Evolutionary conservation across 2,113 vertebrate species (phyloP).

Genomic region (Lasiurus cinereus): DNA sequence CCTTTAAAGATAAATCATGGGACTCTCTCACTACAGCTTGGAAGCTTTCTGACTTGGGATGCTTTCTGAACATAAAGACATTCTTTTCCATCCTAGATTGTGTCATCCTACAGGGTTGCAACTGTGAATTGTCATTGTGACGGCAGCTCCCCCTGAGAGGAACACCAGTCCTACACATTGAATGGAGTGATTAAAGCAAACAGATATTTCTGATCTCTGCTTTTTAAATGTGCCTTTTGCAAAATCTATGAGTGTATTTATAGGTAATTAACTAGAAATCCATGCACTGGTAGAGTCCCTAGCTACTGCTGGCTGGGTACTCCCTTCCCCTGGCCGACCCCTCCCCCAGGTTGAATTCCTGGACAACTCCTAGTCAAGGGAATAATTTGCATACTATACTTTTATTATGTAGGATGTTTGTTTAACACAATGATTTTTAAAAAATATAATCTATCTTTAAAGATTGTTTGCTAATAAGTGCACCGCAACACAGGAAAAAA

Average conservation of each 20-base stretch:
- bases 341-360: too few species aligned
- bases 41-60: constrained; percentile 67
- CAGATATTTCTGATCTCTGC: constrained; percentile 45
- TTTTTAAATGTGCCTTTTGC: constrained; percentile 53
- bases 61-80: constrained; percentile 73
- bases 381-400: too few species aligned
- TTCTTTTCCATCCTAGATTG: constrained; percentile 71
- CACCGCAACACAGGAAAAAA: not conserved
- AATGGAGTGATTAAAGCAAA: constrained; percentile 51
- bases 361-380: too few species aligned
- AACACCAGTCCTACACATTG: constrained; percentile 51
- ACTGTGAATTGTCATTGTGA: constrained; percentile 71
- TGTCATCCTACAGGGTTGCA: constrained; percentile 64
- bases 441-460: constrained; percentile 46
- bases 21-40: constrained; percentile 57
- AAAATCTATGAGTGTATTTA: constrained; percentile 39
- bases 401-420: constrained; percentile 26
- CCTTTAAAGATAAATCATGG: constrained; percentile 81
- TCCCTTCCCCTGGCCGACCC: too few species aligned
- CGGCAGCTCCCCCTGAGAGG: constrained; percentile 63
- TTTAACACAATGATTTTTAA: constrained; percentile 45
- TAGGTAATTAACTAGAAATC: constrained; percentile 35
- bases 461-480: constrained; percentile 52
- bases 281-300: too few species aligned
- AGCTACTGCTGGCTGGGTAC: too few species aligned